phyloP scores from a whole-genome alignment of 2,797 vertebrate genomes.

The Euthynnus affinis region DNA sequence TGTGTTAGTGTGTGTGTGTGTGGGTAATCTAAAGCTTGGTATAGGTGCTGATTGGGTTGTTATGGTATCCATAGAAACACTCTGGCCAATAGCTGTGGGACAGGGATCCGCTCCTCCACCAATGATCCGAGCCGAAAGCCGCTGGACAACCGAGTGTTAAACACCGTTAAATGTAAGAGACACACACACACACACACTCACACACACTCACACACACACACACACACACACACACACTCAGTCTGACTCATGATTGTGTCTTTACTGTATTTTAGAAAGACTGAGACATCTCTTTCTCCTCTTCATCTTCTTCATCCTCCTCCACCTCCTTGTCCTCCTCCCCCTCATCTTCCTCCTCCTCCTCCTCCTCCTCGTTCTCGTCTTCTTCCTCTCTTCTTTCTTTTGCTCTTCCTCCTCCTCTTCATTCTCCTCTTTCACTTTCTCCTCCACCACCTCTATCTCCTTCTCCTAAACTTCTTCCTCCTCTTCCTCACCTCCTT shows the following conservation, averaged over 20 bases:
- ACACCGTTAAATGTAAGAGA: constrained; percentile 96
- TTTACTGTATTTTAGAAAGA: constrained; percentile 12
- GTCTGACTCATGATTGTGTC: constrained; percentile 30
- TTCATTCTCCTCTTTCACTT: not conserved
- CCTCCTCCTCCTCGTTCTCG: too few relatives aligned
- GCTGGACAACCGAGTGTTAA: constrained; percentile 95
- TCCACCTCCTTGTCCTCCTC: not conserved
- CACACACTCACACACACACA: constrained; percentile 23
- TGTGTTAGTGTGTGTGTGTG: not conserved
- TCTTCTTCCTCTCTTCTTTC: not conserved
- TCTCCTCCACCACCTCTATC: too few relatives aligned
- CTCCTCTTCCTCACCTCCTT: too few relatives aligned
- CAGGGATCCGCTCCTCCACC: constrained; percentile 96
- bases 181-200: constrained; percentile 22
- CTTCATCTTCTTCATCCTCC: too few relatives aligned
- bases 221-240: constrained; percentile 26
- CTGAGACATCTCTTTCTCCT: not conserved
- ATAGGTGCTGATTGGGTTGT: constrained; percentile 75
- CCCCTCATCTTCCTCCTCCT: not conserved
- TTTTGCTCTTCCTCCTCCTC: not conserved
- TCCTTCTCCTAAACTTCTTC: too few relatives aligned
- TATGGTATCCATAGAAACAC: constrained; percentile 88
- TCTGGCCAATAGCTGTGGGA: constrained; percentile 95
- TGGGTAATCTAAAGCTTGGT: constrained; percentile 84
- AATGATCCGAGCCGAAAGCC: constrained; percentile 97